phyloP scores from a whole-genome alignment of 64 coral and sea anemone species.

The Hydrozoanthus tunicans region DNA sequence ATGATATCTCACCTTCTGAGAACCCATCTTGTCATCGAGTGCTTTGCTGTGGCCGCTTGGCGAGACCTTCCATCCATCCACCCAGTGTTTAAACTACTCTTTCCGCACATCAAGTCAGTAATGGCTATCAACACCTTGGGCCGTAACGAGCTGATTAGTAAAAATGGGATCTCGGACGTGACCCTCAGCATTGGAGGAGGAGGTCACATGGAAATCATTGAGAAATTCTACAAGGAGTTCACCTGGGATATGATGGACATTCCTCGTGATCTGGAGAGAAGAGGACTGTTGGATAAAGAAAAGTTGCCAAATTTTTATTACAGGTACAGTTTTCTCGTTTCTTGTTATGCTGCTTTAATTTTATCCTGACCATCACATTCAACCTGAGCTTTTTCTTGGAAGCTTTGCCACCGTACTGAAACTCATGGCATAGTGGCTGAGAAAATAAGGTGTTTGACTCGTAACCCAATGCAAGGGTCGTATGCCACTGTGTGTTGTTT shows the following conservation, averaged over 20 bases:
- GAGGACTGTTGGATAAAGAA: slow-evolving; percentile 63
- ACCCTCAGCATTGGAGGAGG: slow-evolving; percentile 88
- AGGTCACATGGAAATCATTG: slow-evolving; percentile 76
- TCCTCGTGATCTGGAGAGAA: slow-evolving; percentile 67
- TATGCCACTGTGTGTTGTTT: too few relatives aligned
- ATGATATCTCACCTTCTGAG: slow-evolving; percentile 73
- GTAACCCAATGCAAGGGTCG: too few relatives aligned
- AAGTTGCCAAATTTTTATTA: slow-evolving; percentile 89
- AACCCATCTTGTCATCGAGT: slow-evolving; percentile 88
- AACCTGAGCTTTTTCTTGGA: too few relatives aligned
- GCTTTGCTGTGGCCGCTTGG: slow-evolving; percentile 88
- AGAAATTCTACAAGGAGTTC: slow-evolving; percentile 85
- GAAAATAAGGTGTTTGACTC: too few relatives aligned
- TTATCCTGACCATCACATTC: not conserved
- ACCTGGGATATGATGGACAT: slow-evolving; percentile 83
- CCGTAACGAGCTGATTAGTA: slow-evolving; percentile 67
- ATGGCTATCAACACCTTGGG: slow-evolving; percentile 87
- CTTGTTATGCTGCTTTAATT: not conserved
- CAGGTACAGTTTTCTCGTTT: slow-evolving; percentile 53
- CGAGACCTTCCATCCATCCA: slow-evolving; percentile 85
- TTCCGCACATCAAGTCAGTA: slow-evolving; percentile 77
- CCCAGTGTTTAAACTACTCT: slow-evolving; percentile 85
- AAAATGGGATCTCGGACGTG: slow-evolving; percentile 66
- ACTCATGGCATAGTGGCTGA: too few relatives aligned
- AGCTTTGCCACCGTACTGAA: too few relatives aligned